A percentile compares a stretch with the other conserved stretches of the same genome.
These are phyloP conservation scores for Selene dorsalis DNA, from an alignment of 2,797 vertebrate species.

Conservation along the genomic window DNA sequence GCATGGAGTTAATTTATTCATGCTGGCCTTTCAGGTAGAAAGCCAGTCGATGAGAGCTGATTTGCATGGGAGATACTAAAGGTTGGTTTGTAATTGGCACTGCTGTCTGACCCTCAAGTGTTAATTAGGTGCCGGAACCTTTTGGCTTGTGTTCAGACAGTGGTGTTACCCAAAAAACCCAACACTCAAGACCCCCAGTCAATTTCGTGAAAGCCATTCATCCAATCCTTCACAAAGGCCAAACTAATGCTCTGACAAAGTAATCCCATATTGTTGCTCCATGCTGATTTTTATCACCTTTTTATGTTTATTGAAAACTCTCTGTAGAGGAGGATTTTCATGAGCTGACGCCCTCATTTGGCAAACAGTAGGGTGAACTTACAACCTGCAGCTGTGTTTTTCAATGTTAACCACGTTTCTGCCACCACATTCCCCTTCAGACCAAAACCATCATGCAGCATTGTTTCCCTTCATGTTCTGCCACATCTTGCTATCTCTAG, in stretches of 20 bases:
- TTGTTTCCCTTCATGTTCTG: background rate
- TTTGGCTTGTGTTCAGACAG: conserved; percentile 62
- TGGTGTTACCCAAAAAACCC: conserved; percentile 48
- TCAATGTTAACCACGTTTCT: conserved; percentile 5
- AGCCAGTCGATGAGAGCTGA: conserved; percentile 58
- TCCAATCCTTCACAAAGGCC: conserved; percentile 17
- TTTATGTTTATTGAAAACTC: conserved; percentile 6
- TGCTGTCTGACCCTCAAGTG: conserved; percentile 56
- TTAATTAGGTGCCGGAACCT: conserved; percentile 71
- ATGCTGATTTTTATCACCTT: conserved; percentile 45
- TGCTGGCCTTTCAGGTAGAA: conserved; percentile 63
- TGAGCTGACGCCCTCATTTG: conserved; percentile 9
- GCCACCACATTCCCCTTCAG: background rate
- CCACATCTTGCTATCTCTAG: conserved; percentile 7
- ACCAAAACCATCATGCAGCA: conserved; percentile 2
- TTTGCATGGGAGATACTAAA: conserved; percentile 63
- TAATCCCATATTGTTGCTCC: conserved; percentile 32
- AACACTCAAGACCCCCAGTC: conserved; percentile 44
- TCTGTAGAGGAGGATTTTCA: conserved; percentile 23
- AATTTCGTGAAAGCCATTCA: conserved; percentile 39
- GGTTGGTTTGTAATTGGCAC: conserved; percentile 63
- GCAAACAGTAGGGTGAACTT: conserved; percentile 1
- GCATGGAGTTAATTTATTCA: conserved; percentile 78
- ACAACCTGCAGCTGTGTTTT: conserved; percentile 31
- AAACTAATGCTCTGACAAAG: conserved; percentile 50